Conservation (phyloP, 2,797 vertebrate species). For the Neomorphus geoffroyi region DNA sequence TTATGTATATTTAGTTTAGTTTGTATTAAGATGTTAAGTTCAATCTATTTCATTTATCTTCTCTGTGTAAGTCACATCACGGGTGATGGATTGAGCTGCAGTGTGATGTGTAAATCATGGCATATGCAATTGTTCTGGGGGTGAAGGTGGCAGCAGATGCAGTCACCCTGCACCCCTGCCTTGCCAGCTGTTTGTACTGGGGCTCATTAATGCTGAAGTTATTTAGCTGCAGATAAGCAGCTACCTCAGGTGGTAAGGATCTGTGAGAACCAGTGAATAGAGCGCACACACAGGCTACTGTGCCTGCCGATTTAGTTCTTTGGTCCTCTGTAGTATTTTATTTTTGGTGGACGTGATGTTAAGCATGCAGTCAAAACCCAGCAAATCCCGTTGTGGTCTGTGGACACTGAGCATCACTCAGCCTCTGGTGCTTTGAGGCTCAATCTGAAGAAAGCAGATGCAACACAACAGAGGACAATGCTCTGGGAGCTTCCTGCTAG, state of each 20-base stretch:
- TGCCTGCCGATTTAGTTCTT: not conserved
- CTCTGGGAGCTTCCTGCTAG: too few species aligned
- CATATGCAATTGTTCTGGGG: not conserved
- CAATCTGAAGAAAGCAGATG: not conserved
- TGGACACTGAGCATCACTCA: not conserved
- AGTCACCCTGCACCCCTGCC: not conserved
- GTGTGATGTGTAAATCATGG: not conserved
- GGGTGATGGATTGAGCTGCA: not conserved
- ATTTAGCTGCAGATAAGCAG: not conserved
- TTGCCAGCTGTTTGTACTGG: not conserved
- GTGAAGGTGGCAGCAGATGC: not conserved
- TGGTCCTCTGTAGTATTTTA: not conserved
- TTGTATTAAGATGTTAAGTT: not conserved
- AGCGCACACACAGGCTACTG: not conserved
- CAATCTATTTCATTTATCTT: not conserved
- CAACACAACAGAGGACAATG: not conserved
- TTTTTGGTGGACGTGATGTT: not conserved
- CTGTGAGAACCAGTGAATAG: rapidly evolving
- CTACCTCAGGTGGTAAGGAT: not conserved
- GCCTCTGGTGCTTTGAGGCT: not conserved
- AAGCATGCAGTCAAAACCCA: not conserved
- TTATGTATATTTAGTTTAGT: not conserved
- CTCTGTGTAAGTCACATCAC: not conserved
- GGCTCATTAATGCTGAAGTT: not conserved
- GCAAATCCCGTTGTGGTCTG: not conserved